Evolutionary conservation across 1,140 invertebrate species (phyloP).

Genomic region (Epicauta chinensis): DNA sequence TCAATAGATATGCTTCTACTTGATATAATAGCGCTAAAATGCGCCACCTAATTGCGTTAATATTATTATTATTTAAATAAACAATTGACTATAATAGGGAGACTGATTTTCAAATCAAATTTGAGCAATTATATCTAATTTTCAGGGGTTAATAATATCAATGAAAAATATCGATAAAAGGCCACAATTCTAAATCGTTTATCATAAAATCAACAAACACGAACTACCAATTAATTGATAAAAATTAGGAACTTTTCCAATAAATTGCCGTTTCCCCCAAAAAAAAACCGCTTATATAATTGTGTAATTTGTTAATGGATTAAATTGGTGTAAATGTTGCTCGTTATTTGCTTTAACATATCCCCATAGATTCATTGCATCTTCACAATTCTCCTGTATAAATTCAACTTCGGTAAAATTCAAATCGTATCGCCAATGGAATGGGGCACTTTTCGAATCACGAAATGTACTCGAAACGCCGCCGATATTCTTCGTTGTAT

Average conservation of each 20-base stretch:
- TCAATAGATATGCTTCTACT: conserved; percentile 25
- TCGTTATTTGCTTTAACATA: conserved; percentile 53
- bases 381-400: conserved; percentile 59
- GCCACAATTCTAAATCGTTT: too few species aligned
- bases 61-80: conserved; percentile 9
- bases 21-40: conserved; percentile 19
- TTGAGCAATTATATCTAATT: not conserved
- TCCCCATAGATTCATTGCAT: conserved; percentile 78
- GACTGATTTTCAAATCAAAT: conserved; percentile 4
- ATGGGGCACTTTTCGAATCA: conserved; percentile 74
- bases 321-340: conserved; percentile 50
- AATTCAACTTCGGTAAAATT: conserved; percentile 59
- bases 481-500: conserved; percentile 70
- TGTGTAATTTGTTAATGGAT: conserved; percentile 47
- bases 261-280: too few species aligned
- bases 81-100: conserved; percentile 32
- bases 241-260: not conserved
- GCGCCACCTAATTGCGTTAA: not conserved
- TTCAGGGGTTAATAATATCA: too few species aligned
- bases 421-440: conserved; percentile 75
- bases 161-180: too few species aligned
- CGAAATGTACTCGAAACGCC: conserved; percentile 78
- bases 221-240: not conserved
- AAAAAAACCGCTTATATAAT: conserved; percentile 32
- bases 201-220: not conserved